Conservation (phyloP, 2,888 invertebrate species). For the Ellobium chinense region DNA sequence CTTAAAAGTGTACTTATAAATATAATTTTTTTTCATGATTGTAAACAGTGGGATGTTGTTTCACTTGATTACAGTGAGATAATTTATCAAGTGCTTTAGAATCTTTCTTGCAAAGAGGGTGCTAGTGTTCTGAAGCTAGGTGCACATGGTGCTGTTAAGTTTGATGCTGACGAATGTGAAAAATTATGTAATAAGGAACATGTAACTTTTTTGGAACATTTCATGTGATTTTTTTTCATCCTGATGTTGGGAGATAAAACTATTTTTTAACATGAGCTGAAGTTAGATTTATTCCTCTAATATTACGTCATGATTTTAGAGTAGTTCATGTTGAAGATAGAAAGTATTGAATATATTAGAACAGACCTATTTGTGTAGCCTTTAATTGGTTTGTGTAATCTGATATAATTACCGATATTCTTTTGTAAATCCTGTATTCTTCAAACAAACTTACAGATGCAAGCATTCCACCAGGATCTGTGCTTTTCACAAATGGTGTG, state of each 20-base stretch:
- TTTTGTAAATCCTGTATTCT: no score
- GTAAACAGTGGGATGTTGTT: no score
- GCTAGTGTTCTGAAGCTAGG: no score
- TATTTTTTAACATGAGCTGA: not conserved
- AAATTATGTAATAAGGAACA: not conserved
- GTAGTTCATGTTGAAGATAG: no score
- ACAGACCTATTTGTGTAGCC: not conserved
- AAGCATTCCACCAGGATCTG: constrained; percentile 81
- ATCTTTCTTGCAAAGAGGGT: no score
- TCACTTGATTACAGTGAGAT: no score
- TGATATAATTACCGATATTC: not conserved
- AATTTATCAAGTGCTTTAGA: no score
- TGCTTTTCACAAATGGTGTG: constrained; percentile 81
- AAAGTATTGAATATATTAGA: no score
- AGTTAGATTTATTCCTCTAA: not conserved
- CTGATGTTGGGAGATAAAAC: not conserved
- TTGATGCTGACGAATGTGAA: not conserved
- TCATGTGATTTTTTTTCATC: no score
- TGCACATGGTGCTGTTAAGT: not conserved
- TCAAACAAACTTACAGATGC: constrained; percentile 61
- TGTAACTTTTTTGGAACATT: no score
- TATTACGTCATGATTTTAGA: not conserved
- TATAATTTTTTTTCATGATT: no score
- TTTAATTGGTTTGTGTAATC: not conserved
- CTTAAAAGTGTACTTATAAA: no score